Conservation (phyloP, 2,888 invertebrate genomes). For the Cyaniris semiargus region DNA sequence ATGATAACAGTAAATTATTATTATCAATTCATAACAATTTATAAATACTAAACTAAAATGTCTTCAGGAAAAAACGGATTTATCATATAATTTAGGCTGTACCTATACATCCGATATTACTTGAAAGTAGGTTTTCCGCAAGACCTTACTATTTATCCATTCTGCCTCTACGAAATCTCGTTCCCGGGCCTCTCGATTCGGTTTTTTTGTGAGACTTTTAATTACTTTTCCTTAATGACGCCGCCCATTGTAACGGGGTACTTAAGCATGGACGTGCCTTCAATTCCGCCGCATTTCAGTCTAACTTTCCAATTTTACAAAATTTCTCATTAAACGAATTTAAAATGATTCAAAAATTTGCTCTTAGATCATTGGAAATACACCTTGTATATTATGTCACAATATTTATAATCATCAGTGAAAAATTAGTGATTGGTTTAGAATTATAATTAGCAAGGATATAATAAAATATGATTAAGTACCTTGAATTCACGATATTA, state of each 20-base stretch:
- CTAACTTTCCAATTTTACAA: conserved; percentile 45
- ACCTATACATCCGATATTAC: no score
- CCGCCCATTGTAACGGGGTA: conserved; percentile 66
- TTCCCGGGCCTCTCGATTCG: conserved; percentile 39
- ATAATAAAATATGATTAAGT: no score
- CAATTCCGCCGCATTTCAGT: conserved; percentile 46
- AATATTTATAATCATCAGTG: no score
- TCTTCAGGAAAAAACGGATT: no score
- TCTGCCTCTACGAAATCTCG: neutral
- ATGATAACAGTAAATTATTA: no score
- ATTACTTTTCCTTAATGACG: conserved; percentile 75
- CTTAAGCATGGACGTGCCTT: conserved; percentile 70
- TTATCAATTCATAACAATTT: no score
- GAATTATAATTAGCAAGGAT: no score
- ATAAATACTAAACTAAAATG: no score
- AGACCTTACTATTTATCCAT: neutral
- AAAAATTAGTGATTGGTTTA: no score
- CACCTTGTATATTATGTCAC: neutral
- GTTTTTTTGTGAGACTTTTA: conserved; percentile 70
- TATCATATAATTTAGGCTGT: no score
- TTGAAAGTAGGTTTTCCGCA: no score
- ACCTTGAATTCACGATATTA: no score
- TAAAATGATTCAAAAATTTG: neutral
- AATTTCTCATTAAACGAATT: neutral
- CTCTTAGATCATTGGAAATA: neutral